phyloP scores from a whole-genome alignment of 2,113 vertebrate genomes.

The Corydoras maculifer region DNA sequence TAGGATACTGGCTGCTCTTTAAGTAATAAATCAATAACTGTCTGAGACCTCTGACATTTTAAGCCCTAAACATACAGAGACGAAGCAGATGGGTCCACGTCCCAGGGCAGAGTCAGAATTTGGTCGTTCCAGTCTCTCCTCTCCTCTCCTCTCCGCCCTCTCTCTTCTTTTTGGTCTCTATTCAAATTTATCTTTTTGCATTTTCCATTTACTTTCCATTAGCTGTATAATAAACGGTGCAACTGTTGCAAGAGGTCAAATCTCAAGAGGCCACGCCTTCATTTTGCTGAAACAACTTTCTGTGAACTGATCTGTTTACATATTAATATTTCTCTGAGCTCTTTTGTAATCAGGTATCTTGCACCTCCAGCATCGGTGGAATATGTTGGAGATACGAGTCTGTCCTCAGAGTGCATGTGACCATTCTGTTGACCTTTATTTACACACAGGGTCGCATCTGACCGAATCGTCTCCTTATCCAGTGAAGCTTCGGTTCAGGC shows the following conservation, averaged over 20 bases:
- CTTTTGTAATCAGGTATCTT: no score
- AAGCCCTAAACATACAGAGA: constrained; percentile 43
- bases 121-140: constrained; percentile 24
- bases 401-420: no score
- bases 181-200: neutral
- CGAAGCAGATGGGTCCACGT: constrained; percentile 49
- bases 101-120: constrained; percentile 34
- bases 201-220: neutral
- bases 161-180: constrained; percentile 17
- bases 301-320: no score
- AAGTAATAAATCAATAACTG: constrained; percentile 56
- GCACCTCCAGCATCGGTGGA: neutral
- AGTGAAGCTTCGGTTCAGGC: neutral
- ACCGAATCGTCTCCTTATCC: neutral
- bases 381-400: neutral
- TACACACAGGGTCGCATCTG: neutral
- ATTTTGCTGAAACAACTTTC: no score
- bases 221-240: neutral
- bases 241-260: neutral
- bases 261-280: no score
- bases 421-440: neutral
- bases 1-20: constrained; percentile 11
- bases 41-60: constrained; percentile 56
- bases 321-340: no score
- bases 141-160: neutral